Conservation (phyloP, 2,113 vertebrate genomes). For the Seriola aureovittata region DNA sequence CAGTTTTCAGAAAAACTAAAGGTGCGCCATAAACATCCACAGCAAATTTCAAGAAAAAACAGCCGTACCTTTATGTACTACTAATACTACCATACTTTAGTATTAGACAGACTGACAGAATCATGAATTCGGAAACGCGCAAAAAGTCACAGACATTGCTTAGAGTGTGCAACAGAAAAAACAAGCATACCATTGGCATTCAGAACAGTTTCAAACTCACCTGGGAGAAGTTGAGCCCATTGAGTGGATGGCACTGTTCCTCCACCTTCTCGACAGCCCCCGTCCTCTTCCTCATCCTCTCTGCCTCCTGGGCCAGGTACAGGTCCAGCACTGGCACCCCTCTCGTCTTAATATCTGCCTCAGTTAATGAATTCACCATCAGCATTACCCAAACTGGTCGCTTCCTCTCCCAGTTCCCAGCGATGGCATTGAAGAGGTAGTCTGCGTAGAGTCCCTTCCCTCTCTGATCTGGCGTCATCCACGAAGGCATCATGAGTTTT, state of each 20-base stretch:
- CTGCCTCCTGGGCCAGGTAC: conserved; percentile 92
- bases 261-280: conserved; percentile 93
- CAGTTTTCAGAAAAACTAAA: no score
- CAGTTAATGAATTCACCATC: conserved; percentile 92
- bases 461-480: conserved; percentile 92
- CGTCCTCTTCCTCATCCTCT: conserved; percentile 89
- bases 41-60: no score
- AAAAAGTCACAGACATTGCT: neutral
- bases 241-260: conserved; percentile 92
- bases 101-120: no score
- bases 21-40: no score
- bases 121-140: no score
- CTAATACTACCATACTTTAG: no score
- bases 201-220: conserved; percentile 76
- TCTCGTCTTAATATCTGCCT: conserved; percentile 89
- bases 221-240: conserved; percentile 94
- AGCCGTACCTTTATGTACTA: no score
- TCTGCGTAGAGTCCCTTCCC: conserved; percentile 91
- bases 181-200: neutral
- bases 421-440: conserved; percentile 93
- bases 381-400: conserved; percentile 93
- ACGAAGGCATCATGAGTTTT: conserved; percentile 92
- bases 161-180: neutral
- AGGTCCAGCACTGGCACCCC: conserved; percentile 90
- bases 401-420: conserved; percentile 92